Base-by-base conservation (phyloP, 2,113 vertebrate species). In the Mormoops blainvillei region DNA sequence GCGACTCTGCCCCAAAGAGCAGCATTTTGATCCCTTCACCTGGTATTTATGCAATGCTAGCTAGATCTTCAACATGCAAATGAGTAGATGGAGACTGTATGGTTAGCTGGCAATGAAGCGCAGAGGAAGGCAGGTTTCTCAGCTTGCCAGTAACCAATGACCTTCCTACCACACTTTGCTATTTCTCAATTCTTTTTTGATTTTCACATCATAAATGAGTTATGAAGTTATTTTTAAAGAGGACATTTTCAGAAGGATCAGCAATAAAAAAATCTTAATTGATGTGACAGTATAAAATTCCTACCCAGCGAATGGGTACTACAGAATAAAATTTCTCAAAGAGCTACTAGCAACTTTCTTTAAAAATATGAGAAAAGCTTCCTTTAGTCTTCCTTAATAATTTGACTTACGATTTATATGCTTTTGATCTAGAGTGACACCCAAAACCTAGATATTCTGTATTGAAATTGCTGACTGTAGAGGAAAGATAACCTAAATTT, bases 401-500 rank as follows among this genome's bases (percentile, higher is more conserved):
- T 70, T 87, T 65, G 9, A 91, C 48, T 82, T 43, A 45, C 7
- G 26, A 93, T 91, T 92, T 96, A 71, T 61, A 95, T 67, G 28
- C 58, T 98, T 98, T 96, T 90, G 96, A 65, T 97, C 54, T 97
- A 83, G 71, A 96, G 38, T 98, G 97, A 97, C 97, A 98, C 91
- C 92, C 58, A 88, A 91, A 96, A 97, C 74, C 26, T 54, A 36
- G 54, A 56, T 74, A 50, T 73, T 94, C 77, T 92, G 95, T 95
- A 87, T 89, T 98, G 97, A 98, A 97, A 97, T 95, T 97, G 93
- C 80, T 98, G 56, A 97, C 97, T 95, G 67, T 92, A 91, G 73
- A 98, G 83, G 50, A 97, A 98, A 96, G 94, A 98, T 96, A 97
- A 96, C 76, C 33, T 97, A 95, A 83, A 95, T 96, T 98, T 98